phyloP scores from a whole-genome alignment of 1,140 invertebrate species.

The Sminthurides bifidus region DNA sequence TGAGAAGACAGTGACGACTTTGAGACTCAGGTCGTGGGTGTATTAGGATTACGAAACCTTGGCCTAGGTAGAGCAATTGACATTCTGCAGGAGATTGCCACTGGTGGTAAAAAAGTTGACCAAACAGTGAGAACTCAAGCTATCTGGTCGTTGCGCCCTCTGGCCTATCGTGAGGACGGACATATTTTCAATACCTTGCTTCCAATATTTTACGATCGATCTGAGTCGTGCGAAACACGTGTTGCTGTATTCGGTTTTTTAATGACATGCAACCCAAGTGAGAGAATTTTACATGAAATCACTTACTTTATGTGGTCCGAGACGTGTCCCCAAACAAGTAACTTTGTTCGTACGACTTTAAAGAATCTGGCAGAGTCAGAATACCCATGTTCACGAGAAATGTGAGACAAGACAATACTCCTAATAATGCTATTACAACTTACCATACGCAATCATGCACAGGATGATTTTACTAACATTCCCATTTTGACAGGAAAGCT shows the following conservation, averaged over 20 bases:
- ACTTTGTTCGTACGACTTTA: constrained; percentile 15
- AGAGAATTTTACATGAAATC: constrained; percentile 26
- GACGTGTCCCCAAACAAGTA: constrained; percentile 22
- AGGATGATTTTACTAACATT: constrained; percentile 4
- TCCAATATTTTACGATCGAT: constrained; percentile 28
- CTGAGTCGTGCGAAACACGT: constrained; percentile 26
- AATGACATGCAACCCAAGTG: constrained; percentile 6
- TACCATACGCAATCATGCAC: neutral
- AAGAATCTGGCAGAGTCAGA: constrained; percentile 12
- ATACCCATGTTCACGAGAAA: constrained; percentile 19
- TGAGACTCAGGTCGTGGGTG: constrained; percentile 18
- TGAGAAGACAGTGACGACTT: constrained; percentile 4
- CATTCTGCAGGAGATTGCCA: constrained; percentile 24
- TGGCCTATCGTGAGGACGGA: neutral
- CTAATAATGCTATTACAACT: neutral
- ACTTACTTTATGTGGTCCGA: constrained; percentile 32
- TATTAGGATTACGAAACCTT: constrained; percentile 25
- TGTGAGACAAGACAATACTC: neutral
- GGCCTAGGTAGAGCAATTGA: constrained; percentile 17
- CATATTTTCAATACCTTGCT: constrained; percentile 12
- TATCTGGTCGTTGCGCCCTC: constrained; percentile 19
- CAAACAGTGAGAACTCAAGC: constrained; percentile 19
- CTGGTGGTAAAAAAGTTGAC: constrained; percentile 14
- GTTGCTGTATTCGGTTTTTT: constrained; percentile 25
- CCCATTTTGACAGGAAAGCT: constrained; percentile 6